Evolutionary conservation across 2,797 vertebrate genomes (phyloP), one percentile per base, ranked within the genome.

Genomic region (Bradypus variegatus): DNA sequence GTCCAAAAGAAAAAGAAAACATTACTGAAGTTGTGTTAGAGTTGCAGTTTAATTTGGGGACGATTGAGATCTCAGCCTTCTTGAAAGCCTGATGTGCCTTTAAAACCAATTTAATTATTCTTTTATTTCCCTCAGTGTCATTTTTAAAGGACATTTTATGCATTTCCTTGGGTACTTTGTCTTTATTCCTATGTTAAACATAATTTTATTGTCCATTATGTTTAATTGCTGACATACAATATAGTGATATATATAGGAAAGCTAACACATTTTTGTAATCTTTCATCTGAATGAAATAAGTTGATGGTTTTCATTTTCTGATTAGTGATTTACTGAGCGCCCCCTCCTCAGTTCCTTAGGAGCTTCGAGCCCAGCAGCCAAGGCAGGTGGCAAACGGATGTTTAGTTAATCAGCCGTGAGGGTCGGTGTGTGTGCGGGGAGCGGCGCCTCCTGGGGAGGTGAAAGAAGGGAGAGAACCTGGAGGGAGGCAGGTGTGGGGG

Each of bases 311-410:
- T 90, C 31, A 23, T 36, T 53, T 45, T 19, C 6, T 79, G 36
- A 15, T 67, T 31, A 16, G 21, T 7, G 48, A 11, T 31, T 67
- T 19, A 8, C 65, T 36, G 38, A n/a, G 27, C n/a, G 12, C 33
- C 23, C 41, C 8, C 64, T 67, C 31, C 19, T 50, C 78, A 16
- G 41, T 69, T 10, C 6, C 33, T 15, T 6, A 0, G n/a, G 60
- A 21, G 60, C 15, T 0, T 6, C 0, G 2, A 27, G 55, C n/a
- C 91, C 13, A 1, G 9, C 15, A 8, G 23, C 77, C 11, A 3
- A 45, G 72, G 27, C 8, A 12, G 50, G n/a, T 12, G 33, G 31
- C 19, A 27, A 25, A 16, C 14, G 7, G 11, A 5, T 8, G 7
- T 2, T 8, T 38, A 2, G 23, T 0, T 29, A n/a, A 38, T 60